Percentiles rank a stretch among this genome's conserved stretches.
These are phyloP conservation scores for Synodontis membranacea DNA, from an alignment of 2,113 vertebrate species.

Conservation along the genomic window DNA sequence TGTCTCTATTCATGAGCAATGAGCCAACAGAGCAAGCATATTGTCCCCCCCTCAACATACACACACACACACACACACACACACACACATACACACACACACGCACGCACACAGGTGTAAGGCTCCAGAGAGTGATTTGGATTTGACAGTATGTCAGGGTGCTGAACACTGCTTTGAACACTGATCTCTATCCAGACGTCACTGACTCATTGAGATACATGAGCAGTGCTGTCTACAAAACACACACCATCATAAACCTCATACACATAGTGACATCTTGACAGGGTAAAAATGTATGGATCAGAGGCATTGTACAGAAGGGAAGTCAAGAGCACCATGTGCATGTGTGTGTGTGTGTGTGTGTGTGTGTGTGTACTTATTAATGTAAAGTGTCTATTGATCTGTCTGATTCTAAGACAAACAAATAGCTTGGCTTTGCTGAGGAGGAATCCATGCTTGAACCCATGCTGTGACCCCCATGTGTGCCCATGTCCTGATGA, in stretches of 20 bases:
- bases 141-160: constrained; percentile 33
- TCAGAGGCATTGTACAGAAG: constrained; percentile 21
- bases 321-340: constrained; percentile 9
- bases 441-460: constrained; percentile 5
- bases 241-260: neutral
- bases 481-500: constrained; percentile 14
- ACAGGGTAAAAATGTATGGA: neutral
- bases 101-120: constrained; percentile 7
- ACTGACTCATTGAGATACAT: constrained; percentile 2
- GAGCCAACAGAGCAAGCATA: constrained; percentile 33
- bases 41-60: neutral
- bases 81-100: constrained; percentile 5
- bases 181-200: neutral
- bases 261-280: neutral
- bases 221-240: neutral
- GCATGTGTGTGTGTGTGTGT: neutral
- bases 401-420: constrained; percentile 26
- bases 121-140: constrained; percentile 7
- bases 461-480: neutral
- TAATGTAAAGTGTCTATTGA: constrained; percentile 16
- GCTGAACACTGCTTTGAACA: neutral
- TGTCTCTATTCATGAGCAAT: constrained; percentile 61
- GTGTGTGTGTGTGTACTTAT: neutral
- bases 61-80: constrained; percentile 25
- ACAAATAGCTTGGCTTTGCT: constrained; percentile 25